phyloP scores from a whole-genome alignment of 1,140 invertebrate genomes.

The Monomorium pharaonis region DNA sequence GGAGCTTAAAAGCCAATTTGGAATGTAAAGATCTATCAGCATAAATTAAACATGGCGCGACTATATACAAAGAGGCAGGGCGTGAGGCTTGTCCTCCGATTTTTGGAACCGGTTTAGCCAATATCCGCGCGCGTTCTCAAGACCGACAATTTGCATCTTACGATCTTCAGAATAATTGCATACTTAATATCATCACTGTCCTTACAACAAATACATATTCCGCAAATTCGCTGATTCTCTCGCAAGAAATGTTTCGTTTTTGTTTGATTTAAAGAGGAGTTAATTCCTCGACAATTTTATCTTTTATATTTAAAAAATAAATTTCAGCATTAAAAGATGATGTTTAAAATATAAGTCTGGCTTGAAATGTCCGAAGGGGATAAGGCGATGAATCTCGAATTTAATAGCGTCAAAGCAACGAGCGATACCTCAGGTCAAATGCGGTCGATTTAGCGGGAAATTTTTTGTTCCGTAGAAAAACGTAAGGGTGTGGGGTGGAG shows the following conservation, averaged over 20 bases:
- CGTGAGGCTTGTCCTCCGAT: conserved; percentile 27
- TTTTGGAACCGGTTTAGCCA: conserved; percentile 30
- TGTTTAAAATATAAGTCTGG: neutral
- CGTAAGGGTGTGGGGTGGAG: conserved; percentile 19
- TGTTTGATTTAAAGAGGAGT: neutral
- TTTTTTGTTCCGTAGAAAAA: conserved; percentile 60
- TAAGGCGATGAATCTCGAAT: conserved; percentile 18
- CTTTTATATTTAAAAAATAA: neutral
- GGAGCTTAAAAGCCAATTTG: conserved; percentile 76
- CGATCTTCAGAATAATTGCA: conserved; percentile 5
- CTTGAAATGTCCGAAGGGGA: neutral
- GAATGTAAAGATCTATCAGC: conserved; percentile 78
- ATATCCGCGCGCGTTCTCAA: conserved; percentile 5
- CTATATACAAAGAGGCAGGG: conserved; percentile 29
- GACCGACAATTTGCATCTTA: conserved; percentile 28
- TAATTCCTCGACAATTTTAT: neutral
- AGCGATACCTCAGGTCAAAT: conserved; percentile 63
- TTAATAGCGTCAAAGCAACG: conserved; percentile 58
- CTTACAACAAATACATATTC: neutral
- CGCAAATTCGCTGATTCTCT: neutral
- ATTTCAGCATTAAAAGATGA: neutral
- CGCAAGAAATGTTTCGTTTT: neutral
- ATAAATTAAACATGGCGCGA: conserved; percentile 76
- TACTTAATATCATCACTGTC: neutral
- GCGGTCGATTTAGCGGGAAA: conserved; percentile 69